Percentiles rank a stretch among this genome's conserved stretches.
phyloP scores from a whole-genome alignment of 2,797 vertebrate species.

The Sebastolobus alascanus region DNA sequence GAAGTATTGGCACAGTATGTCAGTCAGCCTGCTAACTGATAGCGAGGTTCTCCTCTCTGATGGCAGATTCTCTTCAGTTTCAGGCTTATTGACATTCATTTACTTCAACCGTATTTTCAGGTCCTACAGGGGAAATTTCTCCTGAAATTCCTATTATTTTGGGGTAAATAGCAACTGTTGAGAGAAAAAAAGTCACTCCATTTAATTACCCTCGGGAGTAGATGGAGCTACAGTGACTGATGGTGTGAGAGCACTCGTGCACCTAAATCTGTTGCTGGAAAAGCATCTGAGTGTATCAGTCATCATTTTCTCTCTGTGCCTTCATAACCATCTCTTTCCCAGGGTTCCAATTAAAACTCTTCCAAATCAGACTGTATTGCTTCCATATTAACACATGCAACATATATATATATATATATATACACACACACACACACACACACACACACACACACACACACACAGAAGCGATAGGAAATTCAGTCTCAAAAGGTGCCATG shows the following conservation, averaged over 20 bases:
- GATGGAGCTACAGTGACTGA: slow-evolving; percentile 48
- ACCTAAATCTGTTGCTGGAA: slow-evolving; percentile 63
- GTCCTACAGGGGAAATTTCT: slow-evolving; percentile 30
- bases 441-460: too few relatives aligned
- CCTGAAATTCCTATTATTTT: slow-evolving; percentile 45
- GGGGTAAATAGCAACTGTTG: slow-evolving; percentile 49
- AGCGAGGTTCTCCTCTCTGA: slow-evolving; percentile 16
- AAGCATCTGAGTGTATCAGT: slow-evolving; percentile 63
- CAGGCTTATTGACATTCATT: slow-evolving; percentile 39
- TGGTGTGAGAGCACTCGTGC: slow-evolving; percentile 58
- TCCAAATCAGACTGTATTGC: slow-evolving; percentile 38
- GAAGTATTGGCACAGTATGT: slow-evolving; percentile 47
- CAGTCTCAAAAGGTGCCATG: background rate
- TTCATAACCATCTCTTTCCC: slow-evolving; percentile 53
- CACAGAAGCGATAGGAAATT: slow-evolving; percentile 17
- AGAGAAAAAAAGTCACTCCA: slow-evolving; percentile 36
- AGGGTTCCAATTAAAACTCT: slow-evolving; percentile 68
- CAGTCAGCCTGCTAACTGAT: slow-evolving; percentile 36
- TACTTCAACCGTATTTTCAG: slow-evolving; percentile 34
- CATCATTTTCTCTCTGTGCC: slow-evolving; percentile 56
- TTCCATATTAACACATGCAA: slow-evolving; percentile 41
- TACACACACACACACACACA: background rate
- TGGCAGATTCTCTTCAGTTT: slow-evolving; percentile 28
- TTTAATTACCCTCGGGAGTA: slow-evolving; percentile 67
- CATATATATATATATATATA: slow-evolving; percentile 1